These are phyloP conservation scores for Pandemis heparana DNA, from an alignment of 2,888 invertebrate genomes.

Conservation along the genomic window DNA sequence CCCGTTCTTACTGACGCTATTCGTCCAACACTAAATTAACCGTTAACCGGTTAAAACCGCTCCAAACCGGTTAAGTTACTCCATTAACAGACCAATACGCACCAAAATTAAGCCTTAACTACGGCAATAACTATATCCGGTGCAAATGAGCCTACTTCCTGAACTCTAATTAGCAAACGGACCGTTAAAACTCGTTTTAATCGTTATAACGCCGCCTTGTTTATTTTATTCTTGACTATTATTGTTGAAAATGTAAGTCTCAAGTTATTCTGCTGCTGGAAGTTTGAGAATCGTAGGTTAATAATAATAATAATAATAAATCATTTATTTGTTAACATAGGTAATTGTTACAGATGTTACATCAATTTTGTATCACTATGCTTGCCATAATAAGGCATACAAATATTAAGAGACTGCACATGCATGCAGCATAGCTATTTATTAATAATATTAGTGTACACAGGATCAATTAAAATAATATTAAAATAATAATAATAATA, in stretches of 20 bases:
- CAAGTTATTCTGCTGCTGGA: not conserved
- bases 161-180: constrained; percentile 30
- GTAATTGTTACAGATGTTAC: no score
- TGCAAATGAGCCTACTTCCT: constrained; percentile 21
- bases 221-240: constrained; percentile 33
- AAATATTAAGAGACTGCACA: no score
- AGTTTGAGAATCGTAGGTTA: not conserved
- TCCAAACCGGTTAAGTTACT: not conserved
- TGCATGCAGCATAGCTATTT: no score
- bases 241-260: constrained; percentile 29
- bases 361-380: no score
- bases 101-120: constrained; percentile 31
- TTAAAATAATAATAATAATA: no score
- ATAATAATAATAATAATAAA: no score
- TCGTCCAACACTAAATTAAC: not conserved
- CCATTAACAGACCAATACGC: constrained; percentile 22
- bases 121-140: constrained; percentile 34
- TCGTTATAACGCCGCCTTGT: constrained; percentile 4
- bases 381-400: no score
- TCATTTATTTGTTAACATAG: no score
- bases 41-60: constrained; percentile 3
- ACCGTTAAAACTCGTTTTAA: constrained; percentile 28
- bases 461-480: no score
- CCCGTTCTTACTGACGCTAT: not conserved
- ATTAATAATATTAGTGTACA: no score